Conservation (phyloP, 2,797 vertebrate species). For the Tokudaia muenninki region DNA sequence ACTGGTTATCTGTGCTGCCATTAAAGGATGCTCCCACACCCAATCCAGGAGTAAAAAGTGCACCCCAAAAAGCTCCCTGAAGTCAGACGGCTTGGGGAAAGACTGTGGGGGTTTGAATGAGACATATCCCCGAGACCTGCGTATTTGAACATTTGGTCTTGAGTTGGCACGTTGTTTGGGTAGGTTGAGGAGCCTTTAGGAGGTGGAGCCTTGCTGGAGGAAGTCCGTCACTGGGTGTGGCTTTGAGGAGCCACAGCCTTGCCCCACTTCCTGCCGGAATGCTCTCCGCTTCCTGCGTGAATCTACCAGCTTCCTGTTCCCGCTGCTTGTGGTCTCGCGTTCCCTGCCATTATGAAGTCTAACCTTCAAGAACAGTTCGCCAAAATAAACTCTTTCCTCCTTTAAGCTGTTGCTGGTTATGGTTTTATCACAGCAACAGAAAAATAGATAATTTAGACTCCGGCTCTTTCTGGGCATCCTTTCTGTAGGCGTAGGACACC, state of each 20-base stretch:
- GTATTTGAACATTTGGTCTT: neutral
- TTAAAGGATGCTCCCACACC: neutral
- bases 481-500: no score
- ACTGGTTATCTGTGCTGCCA: rapidly evolving
- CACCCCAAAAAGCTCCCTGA: neutral
- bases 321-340: rapidly evolving
- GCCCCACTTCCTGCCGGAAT: neutral
- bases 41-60: neutral
- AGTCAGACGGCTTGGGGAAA: neutral
- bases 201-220: neutral
- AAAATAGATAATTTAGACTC: neutral
- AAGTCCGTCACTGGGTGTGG: neutral
- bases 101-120: neutral
- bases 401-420: neutral
- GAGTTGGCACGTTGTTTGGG: neutral
- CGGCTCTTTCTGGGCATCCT: neutral
- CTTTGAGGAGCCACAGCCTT: neutral
- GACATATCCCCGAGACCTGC: neutral
- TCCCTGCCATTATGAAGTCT: neutral
- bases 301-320: neutral
- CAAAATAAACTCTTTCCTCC: neutral
- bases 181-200: neutral
- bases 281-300: neutral
- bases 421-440: neutral
- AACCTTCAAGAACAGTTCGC: neutral